Evolutionary conservation across 2,113 vertebrate genomes (phyloP).

Genomic region (human): DNA sequence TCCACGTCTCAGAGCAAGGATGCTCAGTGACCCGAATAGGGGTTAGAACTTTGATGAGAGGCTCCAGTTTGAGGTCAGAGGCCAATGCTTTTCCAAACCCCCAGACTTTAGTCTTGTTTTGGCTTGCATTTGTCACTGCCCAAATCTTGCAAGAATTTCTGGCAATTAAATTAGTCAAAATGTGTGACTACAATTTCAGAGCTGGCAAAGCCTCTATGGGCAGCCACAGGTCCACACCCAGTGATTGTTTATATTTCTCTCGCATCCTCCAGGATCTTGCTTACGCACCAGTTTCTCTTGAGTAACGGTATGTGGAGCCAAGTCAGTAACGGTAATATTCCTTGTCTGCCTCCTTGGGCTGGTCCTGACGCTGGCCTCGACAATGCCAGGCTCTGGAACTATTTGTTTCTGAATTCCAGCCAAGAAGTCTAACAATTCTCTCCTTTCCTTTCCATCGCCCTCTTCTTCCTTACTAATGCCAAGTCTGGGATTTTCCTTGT

Average conservation of each 20-base stretch:
- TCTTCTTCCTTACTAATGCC: slow-evolving; percentile 69
- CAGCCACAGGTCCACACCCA: slow-evolving; percentile 32
- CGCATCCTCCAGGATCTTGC: slow-evolving; percentile 50
- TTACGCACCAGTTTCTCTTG: slow-evolving; percentile 65
- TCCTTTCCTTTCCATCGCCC: slow-evolving; percentile 70
- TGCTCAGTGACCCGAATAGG: not conserved
- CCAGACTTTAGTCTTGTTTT: slow-evolving; percentile 13
- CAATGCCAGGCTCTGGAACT: slow-evolving; percentile 72
- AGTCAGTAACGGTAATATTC: slow-evolving; percentile 24
- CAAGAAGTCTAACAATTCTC: slow-evolving; percentile 77
- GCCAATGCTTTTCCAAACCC: not conserved
- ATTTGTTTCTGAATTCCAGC: slow-evolving; percentile 75
- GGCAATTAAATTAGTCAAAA: slow-evolving; percentile 45
- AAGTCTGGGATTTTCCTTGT: slow-evolving; percentile 72
- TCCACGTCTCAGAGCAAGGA: not conserved
- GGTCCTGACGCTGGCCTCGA: slow-evolving; percentile 33
- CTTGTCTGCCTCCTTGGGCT: slow-evolving; percentile 38
- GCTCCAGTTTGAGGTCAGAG: slow-evolving; percentile 49
- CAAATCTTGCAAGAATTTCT: slow-evolving; percentile 34
- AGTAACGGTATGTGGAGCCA: slow-evolving; percentile 49
- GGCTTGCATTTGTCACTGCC: not conserved
- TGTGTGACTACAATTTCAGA: not conserved
- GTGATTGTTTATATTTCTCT: slow-evolving; percentile 46
- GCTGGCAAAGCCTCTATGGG: slow-evolving; percentile 38
- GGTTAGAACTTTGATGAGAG: not conserved